Evolutionary conservation across 1,140 invertebrate species (phyloP).

Genomic region (Plodia interpunctella): DNA sequence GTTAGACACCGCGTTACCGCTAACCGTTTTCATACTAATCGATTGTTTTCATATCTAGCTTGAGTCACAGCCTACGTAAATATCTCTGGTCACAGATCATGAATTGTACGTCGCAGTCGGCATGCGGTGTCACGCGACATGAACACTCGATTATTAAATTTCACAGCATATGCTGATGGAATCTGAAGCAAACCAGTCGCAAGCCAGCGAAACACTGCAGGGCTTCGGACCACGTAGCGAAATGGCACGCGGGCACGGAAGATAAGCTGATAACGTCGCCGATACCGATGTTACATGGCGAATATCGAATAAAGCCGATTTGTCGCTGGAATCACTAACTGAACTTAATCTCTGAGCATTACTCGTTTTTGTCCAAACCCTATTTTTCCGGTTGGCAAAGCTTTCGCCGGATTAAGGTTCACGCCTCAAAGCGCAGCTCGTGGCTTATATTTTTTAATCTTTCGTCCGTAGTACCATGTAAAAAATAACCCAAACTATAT

Average conservation of each 20-base stretch:
- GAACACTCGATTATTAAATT: conserved; percentile 36
- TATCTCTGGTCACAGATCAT: conserved; percentile 28
- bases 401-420: background rate
- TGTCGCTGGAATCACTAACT: conserved; percentile 13
- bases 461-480: background rate
- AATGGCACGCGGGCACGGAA: conserved; percentile 56
- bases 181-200: conserved; percentile 39
- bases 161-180: conserved; percentile 36
- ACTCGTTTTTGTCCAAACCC: background rate
- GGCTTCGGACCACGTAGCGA: conserved; percentile 33
- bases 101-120: conserved; percentile 26
- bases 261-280: conserved; percentile 69
- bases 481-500: background rate
- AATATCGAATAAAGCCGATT: conserved; percentile 29
- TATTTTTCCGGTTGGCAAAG: conserved; percentile 7
- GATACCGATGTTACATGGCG: conserved; percentile 50
- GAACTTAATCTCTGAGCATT: background rate
- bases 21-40: conserved; percentile 22
- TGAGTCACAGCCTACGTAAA: conserved; percentile 26
- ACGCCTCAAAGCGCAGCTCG: background rate
- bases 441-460: background rate
- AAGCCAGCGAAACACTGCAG: conserved; percentile 45
- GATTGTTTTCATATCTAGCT: conserved; percentile 20
- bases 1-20: conserved; percentile 11
- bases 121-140: conserved; percentile 32